Evolutionary conservation across 2,797 vertebrate species (phyloP), one percentile per base, ranked within the genome.

Genomic region (Carduelis carduelis): DNA sequence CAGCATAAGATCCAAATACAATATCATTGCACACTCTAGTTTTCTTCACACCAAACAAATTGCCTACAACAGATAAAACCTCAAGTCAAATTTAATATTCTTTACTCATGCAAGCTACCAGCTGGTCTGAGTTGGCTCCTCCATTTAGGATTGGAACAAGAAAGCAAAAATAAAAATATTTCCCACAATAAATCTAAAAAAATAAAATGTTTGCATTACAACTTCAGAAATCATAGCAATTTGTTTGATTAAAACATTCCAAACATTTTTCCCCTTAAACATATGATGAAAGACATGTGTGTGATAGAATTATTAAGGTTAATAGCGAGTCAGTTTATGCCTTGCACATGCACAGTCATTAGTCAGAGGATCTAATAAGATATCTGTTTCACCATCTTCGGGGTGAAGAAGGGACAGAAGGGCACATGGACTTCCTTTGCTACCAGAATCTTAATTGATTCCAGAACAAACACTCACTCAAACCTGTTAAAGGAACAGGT

Each of bases 311-410:
- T 15, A 34, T 66, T 90, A 90, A 95, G 80, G 74, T 66, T 77
- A 94, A 84, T 63, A 93, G 64, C 59, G 74, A 89, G 59, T 59
- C 46, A 49, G 65, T 18, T 88, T 93, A 66, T 61, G 57, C 72
- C 72, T 83, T 63, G 43, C 59, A 81, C 43, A 55, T 0, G 3
- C 15, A 83, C 10, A 17, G 20, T 52, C 35, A 44, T 85, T 81
- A 81, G 78, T 60, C 75, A 81, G 71, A 90, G 91, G 87, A 82
- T 66, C 91, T 92, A 93, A 61, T 60, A 87, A 91, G 39, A 90
- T 21, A 82, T 53, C 30, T 95, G 61, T 46, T 84, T 84, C 70
- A 92, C 93, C 66, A 53, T 68, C 53, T 69, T 64, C 49, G 24
- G 8, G 28, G 63, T 65, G 61, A 95, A 83, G 57, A 94, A 89